phyloP scores from a whole-genome alignment of 2,888 invertebrate species.

The Malacosoma neustria region DNA sequence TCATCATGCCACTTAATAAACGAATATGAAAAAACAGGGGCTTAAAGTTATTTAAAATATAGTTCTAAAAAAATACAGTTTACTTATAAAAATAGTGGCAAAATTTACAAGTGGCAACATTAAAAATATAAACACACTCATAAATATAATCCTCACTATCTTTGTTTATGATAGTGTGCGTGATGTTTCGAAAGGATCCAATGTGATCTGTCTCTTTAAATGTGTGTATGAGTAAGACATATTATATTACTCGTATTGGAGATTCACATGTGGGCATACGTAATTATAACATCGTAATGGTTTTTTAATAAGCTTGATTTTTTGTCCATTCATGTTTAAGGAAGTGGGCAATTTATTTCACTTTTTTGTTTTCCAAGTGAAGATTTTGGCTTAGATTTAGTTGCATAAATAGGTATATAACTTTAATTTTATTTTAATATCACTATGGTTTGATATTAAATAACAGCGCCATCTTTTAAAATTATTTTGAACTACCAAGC shows the following conservation, averaged over 20 bases:
- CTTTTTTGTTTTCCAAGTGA: conserved; percentile 6
- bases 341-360: conserved; percentile 7
- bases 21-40: no score
- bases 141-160: conserved; percentile 15
- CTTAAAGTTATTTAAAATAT: no score
- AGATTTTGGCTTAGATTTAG: not conserved
- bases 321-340: conserved; percentile 25
- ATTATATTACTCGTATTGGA: conserved; percentile 68
- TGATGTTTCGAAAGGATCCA: not conserved
- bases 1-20: no score
- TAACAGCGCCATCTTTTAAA: no score
- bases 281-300: conserved; percentile 66
- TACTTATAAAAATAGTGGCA: no score
- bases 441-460: no score
- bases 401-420: no score
- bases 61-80: no score
- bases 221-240: conserved; percentile 11
- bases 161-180: not conserved
- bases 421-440: no score
- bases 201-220: not conserved
- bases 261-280: conserved; percentile 54
- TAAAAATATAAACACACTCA: conserved; percentile 20
- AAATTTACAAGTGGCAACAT: conserved; percentile 32
- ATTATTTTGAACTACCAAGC: no score
- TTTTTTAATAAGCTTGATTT: conserved; percentile 65